Conservation (phyloP, 2,888 invertebrate genomes). For the Eucera pruinosa region DNA sequence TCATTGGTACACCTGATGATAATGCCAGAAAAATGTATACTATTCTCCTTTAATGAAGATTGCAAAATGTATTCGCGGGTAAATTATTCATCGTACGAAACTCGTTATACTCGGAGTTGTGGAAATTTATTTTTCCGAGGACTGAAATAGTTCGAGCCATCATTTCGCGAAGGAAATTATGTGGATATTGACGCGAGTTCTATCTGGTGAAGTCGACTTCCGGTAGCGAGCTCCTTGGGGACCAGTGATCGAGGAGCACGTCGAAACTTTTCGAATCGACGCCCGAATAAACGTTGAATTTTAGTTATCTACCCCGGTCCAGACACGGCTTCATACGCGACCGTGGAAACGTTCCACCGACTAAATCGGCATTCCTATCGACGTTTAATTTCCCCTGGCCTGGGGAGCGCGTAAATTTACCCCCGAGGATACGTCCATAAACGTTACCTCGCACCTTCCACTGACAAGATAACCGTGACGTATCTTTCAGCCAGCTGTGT, state of each 20-base stretch:
- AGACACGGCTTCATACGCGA: slow-evolving; percentile 24
- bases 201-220: neutral
- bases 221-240: slow-evolving; percentile 13
- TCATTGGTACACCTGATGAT: no score
- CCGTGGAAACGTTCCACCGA: slow-evolving; percentile 34
- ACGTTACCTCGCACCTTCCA: slow-evolving; percentile 14
- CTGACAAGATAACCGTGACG: slow-evolving; percentile 54
- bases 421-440: slow-evolving; percentile 23
- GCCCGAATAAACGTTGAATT: slow-evolving; percentile 63
- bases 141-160: neutral
- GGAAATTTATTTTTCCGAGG: neutral
- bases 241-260: slow-evolving; percentile 53
- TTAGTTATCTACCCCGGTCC: slow-evolving; percentile 57
- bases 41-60: no score
- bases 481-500: slow-evolving; percentile 8
- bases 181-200: slow-evolving; percentile 10
- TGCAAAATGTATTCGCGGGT: no score
- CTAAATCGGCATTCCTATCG: slow-evolving; percentile 66
- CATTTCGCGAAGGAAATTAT: slow-evolving; percentile 15
- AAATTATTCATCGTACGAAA: no score
- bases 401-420: slow-evolving; percentile 64
- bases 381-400: slow-evolving; percentile 71
- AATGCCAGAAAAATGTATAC: no score
- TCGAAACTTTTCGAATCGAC: slow-evolving; percentile 48
- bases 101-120: no score